These are phyloP conservation scores for Crenuchus spilurus DNA, from an alignment of 2,797 vertebrate genomes.

Conservation along the genomic window DNA sequence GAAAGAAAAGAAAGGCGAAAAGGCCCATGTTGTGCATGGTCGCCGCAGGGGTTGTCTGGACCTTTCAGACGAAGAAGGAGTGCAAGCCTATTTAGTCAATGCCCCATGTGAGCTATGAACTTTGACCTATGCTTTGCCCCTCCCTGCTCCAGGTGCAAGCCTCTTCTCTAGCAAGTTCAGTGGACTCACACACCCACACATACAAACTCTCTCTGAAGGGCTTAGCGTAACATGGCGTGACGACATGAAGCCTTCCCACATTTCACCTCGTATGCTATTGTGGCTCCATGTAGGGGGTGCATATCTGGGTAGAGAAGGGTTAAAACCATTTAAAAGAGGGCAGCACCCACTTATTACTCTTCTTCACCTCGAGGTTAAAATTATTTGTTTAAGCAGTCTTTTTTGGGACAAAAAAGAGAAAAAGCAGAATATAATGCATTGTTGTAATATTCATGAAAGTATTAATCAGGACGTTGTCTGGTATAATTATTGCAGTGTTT, in stretches of 20 bases:
- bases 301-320: slow-evolving; percentile 3
- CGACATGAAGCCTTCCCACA: slow-evolving; percentile 2
- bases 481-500: slow-evolving; percentile 78
- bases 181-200: slow-evolving; percentile 56
- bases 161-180: slow-evolving; percentile 60
- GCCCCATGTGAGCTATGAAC: slow-evolving; percentile 79
- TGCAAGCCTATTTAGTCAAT: slow-evolving; percentile 81
- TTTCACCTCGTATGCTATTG: slow-evolving; percentile 16
- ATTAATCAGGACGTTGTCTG: slow-evolving; percentile 78
- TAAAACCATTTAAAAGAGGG: slow-evolving; percentile 6
- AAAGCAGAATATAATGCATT: slow-evolving; percentile 33
- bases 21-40: slow-evolving; percentile 79
- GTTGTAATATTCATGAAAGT: slow-evolving; percentile 74
- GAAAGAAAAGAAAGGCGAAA: slow-evolving; percentile 68
- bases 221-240: slow-evolving; percentile 36
- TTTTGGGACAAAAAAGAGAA: slow-evolving; percentile 9
- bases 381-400: slow-evolving; percentile 31
- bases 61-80: slow-evolving; percentile 74
- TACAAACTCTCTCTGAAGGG: slow-evolving; percentile 11
- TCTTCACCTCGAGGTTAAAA: not conserved
- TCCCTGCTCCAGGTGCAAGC: slow-evolving; percentile 88
- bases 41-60: slow-evolving; percentile 84
- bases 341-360: not conserved
- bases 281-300: slow-evolving; percentile 12
- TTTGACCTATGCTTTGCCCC: slow-evolving; percentile 78